Conservation (phyloP, 2,113 vertebrate species). For the Otis tarda region DNA sequence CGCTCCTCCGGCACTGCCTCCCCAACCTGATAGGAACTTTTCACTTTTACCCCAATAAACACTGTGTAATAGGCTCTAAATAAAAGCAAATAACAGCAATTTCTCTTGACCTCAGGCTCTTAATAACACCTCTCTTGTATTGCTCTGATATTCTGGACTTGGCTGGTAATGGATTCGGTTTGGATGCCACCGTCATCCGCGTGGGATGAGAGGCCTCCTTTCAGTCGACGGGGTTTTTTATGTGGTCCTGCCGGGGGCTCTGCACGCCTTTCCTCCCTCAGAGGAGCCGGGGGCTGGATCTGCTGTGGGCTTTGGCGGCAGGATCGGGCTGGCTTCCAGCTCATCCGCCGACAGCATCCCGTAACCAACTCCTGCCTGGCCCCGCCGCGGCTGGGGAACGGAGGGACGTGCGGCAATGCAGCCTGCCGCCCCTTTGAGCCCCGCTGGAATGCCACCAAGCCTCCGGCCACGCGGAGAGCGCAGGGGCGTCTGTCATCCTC, state of each 20-base stretch:
- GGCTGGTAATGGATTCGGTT: background rate
- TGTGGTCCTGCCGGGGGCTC: background rate
- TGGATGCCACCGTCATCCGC: fast-evolving
- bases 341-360: background rate
- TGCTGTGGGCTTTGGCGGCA: background rate
- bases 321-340: background rate
- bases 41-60: background rate
- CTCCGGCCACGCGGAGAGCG: background rate
- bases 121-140: background rate
- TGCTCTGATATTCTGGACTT: background rate
- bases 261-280: background rate
- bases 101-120: slow-evolving; percentile 17
- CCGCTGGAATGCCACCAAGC: background rate
- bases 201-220: background rate
- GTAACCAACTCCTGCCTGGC: background rate
- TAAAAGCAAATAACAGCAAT: slow-evolving; percentile 19
- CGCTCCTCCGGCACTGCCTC: background rate
- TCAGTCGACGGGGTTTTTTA: background rate
- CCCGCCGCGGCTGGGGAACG: background rate
- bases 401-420: background rate
- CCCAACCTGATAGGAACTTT: background rate
- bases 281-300: background rate
- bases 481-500: background rate
- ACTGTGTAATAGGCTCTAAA: background rate
- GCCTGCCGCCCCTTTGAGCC: background rate